A percentile compares a stretch with the other conserved stretches of the same genome.
Conservation (phyloP, 2,888 invertebrate genomes). For the Hanleya hanleyi region DNA sequence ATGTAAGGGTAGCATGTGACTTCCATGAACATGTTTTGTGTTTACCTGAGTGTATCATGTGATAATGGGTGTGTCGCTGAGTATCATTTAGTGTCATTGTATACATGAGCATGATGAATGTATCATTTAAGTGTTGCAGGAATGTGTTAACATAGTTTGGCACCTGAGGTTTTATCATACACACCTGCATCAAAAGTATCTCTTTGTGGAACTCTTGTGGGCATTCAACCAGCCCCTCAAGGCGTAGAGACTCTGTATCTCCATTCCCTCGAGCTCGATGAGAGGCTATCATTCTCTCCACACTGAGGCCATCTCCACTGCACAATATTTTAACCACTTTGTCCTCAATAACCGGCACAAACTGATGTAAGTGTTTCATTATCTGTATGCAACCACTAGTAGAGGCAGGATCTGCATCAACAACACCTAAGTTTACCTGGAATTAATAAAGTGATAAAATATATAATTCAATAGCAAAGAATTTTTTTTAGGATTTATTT, state of each 20-base stretch:
- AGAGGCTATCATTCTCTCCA: background rate
- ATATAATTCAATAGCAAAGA: too few relatives aligned
- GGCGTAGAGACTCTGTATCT: background rate
- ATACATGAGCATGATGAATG: too few relatives aligned
- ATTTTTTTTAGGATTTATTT: too few relatives aligned
- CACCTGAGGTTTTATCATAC: background rate
- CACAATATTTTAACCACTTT: background rate
- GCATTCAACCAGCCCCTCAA: too few relatives aligned
- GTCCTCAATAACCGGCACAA: background rate
- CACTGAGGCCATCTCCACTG: background rate
- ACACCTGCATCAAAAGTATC: background rate
- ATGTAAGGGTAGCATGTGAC: too few relatives aligned
- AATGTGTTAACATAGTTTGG: too few relatives aligned
- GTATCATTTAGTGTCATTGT: too few relatives aligned
- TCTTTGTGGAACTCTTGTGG: background rate
- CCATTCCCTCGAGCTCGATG: background rate
- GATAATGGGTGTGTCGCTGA: too few relatives aligned
- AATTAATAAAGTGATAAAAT: background rate
- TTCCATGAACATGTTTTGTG: too few relatives aligned
- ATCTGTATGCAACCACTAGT: background rate
- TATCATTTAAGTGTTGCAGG: too few relatives aligned
- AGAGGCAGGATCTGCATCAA: background rate
- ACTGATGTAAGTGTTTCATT: background rate
- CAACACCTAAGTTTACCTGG: background rate
- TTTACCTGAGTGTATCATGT: too few relatives aligned